These are phyloP conservation scores for Limonius californicus DNA, from an alignment of 1,140 invertebrate species.

Conservation along the genomic window DNA sequence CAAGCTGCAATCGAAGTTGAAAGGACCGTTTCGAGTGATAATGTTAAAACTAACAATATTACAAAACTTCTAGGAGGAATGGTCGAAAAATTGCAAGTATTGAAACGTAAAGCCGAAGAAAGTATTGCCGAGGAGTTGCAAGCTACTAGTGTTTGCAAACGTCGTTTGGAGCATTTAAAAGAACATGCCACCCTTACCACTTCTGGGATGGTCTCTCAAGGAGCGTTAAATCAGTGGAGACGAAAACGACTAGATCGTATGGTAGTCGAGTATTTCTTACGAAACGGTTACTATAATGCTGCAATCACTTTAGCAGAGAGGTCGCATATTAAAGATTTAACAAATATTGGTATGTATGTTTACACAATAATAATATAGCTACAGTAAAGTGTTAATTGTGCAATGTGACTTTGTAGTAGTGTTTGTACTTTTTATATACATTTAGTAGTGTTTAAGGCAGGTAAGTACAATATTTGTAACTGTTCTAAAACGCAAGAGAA, in stretches of 20 bases:
- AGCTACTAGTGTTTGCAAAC: constrained; percentile 79
- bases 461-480: too few species aligned
- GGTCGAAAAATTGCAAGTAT: constrained; percentile 79
- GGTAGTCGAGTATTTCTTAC: constrained; percentile 94
- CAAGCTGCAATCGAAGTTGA: constrained; percentile 77
- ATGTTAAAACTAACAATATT: constrained; percentile 64
- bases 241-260: constrained; percentile 87
- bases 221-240: constrained; percentile 75
- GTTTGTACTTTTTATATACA: too few species aligned
- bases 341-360: constrained; percentile 89
- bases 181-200: constrained; percentile 59
- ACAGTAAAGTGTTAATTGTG: too few species aligned
- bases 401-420: too few species aligned
- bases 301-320: constrained; percentile 81
- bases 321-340: constrained; percentile 80
- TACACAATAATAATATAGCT: too few species aligned
- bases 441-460: too few species aligned
- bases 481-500: too few species aligned
- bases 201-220: constrained; percentile 45
- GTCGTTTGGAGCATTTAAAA: constrained; percentile 90
- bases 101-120: constrained; percentile 93
- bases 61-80: constrained; percentile 79
- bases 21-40: constrained; percentile 58
- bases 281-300: constrained; percentile 92
- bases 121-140: constrained; percentile 88